Base-by-base conservation (phyloP, 2,888 invertebrate species). In the Phengaris arion region DNA sequence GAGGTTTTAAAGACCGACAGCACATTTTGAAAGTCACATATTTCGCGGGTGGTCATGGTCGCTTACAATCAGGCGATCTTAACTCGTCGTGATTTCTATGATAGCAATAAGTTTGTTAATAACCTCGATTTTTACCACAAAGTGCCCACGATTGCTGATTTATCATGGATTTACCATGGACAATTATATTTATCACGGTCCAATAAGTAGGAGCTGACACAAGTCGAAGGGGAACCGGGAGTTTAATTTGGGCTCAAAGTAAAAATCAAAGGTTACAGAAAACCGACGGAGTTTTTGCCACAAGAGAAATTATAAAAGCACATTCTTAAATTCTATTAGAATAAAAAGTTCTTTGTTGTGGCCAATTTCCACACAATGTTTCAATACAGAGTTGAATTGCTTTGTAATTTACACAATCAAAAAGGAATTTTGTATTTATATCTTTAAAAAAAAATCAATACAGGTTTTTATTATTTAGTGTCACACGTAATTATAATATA, bases 161-260 rank as follows among this genome's bases (percentile, higher is more conserved):
- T 35, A 59, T 59, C 10, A 9, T 10, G 15, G 59, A 59, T 9
- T 22, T 64, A 10, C 12, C 4, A 35, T 4, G 59, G 22, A 64
- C 35, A 12, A 35, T 64, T 22, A 22, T 35, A 64, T 64, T 64
- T 64, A 64, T 64, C 13, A 45, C 45, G 64, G 12, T 64, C 48
- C 69, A 46, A 48, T 15, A 22, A 52, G 48, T 22, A 22, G 15
- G 12, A 72, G 72, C 72, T 35, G 72, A 72, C 72, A 52, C 48
- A 72, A 54, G 10, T 1, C 52, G 35, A 13, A 51, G 72, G 52
- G 54, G 72, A 54, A 54, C 52, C 15, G 51, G 15, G 15, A 72
- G 54, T 72, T 70, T 72, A 72, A 72, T 72, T 72, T 72, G 54
- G 54, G 35, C 12, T 13, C 72, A 72, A 72, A 72, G 52, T 54